These are phyloP conservation scores for Botia almorhae DNA, from an alignment of 2,797 vertebrate species.

Conservation along the genomic window DNA sequence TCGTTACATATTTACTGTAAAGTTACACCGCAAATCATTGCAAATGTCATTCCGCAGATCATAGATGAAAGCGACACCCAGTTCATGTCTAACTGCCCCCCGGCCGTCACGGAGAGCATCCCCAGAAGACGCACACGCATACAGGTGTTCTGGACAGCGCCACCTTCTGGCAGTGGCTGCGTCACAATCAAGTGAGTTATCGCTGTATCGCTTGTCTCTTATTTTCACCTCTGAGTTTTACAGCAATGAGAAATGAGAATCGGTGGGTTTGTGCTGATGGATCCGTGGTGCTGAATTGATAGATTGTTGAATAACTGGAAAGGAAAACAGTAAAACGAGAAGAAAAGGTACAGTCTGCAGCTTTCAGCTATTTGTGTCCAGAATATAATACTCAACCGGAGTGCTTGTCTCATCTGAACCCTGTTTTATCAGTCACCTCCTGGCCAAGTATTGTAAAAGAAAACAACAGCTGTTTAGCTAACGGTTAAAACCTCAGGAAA, in stretches of 20 bases:
- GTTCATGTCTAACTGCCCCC: slow-evolving; percentile 94
- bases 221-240: slow-evolving; percentile 2
- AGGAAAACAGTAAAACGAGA: not conserved
- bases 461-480: not conserved
- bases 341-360: not conserved
- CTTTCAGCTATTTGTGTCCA: not conserved
- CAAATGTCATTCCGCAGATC: slow-evolving; percentile 75
- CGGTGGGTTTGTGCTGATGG: not conserved
- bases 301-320: slow-evolving; percentile 16
- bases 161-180: slow-evolving; percentile 85
- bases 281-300: not conserved
- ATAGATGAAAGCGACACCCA: slow-evolving; percentile 95
- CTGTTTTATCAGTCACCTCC: slow-evolving; percentile 23
- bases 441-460: slow-evolving; percentile 25
- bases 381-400: slow-evolving; percentile 1
- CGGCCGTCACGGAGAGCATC: slow-evolving; percentile 93
- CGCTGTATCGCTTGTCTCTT: not conserved
- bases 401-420: slow-evolving; percentile 16
- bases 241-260: not conserved
- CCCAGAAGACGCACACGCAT: slow-evolving; percentile 90
- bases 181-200: slow-evolving; percentile 92
- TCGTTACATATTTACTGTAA: no score
- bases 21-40: not conserved
- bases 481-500: not conserved
- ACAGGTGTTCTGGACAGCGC: slow-evolving; percentile 94